Evolutionary conservation across 1,140 invertebrate genomes (phyloP).

Genomic region (Triops longicaudatus): DNA sequence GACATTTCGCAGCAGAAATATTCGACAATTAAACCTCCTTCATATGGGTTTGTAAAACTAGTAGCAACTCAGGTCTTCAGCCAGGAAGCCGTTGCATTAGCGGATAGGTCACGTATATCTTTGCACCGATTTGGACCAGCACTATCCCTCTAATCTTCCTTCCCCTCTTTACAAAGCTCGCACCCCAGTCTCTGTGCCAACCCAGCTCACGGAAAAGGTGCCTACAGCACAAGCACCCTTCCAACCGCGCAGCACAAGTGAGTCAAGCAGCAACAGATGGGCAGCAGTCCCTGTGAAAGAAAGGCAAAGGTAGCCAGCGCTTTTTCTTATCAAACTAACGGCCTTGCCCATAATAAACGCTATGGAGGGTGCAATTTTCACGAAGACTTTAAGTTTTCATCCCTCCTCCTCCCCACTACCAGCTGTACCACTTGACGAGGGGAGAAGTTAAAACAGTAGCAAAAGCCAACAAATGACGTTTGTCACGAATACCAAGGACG

Average conservation of each 20-base stretch:
- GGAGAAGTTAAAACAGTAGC: not conserved
- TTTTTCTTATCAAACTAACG: constrained; percentile 15
- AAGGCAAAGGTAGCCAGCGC: not conserved
- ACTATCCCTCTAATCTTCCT: not conserved
- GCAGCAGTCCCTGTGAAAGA: not conserved
- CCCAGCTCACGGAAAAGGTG: not conserved
- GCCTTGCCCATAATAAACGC: constrained; percentile 14
- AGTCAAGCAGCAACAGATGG: constrained; percentile 9
- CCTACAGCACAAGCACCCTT: constrained; percentile 12
- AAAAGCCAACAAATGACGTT: not conserved
- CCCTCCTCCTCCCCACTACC: not conserved
- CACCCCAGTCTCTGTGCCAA: not conserved
- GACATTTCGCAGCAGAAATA: too few species aligned
- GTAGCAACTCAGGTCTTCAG: not conserved
- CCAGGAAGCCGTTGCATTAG: not conserved
- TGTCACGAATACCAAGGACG: constrained; percentile 10
- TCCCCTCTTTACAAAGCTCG: not conserved
- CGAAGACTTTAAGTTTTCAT: not conserved
- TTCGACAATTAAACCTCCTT: too few species aligned
- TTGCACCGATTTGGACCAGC: constrained; percentile 6
- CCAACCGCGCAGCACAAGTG: not conserved
- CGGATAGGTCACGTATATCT: not conserved
- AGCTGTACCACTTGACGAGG: not conserved
- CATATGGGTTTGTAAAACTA: too few species aligned
- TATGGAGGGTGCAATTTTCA: constrained; percentile 9